Percentiles rank a stretch among this genome's conserved stretches.
Conservation (phyloP, 1,140 invertebrate species). For the Anthonomus grandis region DNA sequence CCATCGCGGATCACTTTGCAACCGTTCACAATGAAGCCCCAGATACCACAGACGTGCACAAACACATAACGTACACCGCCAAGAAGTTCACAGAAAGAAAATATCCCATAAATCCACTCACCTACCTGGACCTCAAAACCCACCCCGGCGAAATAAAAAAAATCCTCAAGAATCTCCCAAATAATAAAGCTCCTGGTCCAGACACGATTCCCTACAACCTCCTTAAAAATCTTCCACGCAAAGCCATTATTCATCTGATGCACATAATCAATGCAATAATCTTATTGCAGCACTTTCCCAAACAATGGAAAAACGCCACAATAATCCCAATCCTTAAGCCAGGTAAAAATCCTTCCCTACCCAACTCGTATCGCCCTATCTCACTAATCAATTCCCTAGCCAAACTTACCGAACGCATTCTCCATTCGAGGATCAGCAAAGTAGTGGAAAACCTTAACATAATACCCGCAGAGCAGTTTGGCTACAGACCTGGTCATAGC, state of each 20-base stretch:
- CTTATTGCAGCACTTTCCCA: slow-evolving; percentile 15
- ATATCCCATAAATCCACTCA: not conserved
- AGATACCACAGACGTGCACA: not conserved
- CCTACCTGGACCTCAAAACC: not conserved
- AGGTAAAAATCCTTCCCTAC: slow-evolving; percentile 17
- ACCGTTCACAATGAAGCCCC: not conserved
- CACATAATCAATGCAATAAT: slow-evolving; percentile 32
- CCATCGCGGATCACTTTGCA: not conserved
- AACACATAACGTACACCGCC: not conserved
- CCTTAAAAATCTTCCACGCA: slow-evolving; percentile 42
- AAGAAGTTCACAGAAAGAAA: not conserved
- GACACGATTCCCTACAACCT: slow-evolving; percentile 41
- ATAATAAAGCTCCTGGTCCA: slow-evolving; percentile 40
- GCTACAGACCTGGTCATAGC: slow-evolving; percentile 6
- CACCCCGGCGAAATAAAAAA: not conserved
- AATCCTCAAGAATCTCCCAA: not conserved
- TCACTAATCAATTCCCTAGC: slow-evolving; percentile 4
- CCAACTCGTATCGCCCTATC: slow-evolving; percentile 25
- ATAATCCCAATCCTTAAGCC: slow-evolving; percentile 16
- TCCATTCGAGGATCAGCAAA: slow-evolving; percentile 11
- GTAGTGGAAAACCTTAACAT: slow-evolving; percentile 1
- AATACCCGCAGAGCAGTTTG: slow-evolving; percentile 16
- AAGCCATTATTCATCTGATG: slow-evolving; percentile 35
- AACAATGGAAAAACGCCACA: slow-evolving; percentile 21
- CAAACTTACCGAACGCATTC: slow-evolving; percentile 27